A percentile compares a stretch with the other conserved stretches of the same genome.
Evolutionary conservation across 2,888 invertebrate species (phyloP).

Genomic region (Lissonota sp.): DNA sequence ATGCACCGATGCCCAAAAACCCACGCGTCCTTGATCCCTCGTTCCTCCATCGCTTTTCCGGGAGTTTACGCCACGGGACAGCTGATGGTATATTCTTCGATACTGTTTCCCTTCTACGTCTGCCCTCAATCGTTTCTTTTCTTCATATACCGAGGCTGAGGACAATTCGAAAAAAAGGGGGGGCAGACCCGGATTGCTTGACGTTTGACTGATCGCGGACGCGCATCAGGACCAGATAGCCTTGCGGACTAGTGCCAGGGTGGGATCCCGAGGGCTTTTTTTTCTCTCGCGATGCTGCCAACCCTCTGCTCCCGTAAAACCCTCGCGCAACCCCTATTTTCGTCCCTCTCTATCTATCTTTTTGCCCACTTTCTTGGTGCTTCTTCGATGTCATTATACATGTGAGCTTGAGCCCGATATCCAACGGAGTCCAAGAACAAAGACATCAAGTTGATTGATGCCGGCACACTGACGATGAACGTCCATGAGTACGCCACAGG

Average conservation of each 20-base stretch:
- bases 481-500: conserved; percentile 50
- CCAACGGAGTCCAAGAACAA: conserved; percentile 78
- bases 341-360: conserved; percentile 23
- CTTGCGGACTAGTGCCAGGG: conserved; percentile 59
- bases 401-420: conserved; percentile 50
- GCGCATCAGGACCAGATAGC: conserved; percentile 67
- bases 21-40: conserved; percentile 47
- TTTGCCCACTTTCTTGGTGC: conserved; percentile 36
- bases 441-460: conserved; percentile 83
- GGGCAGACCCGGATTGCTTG: conserved; percentile 78
- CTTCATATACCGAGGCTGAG: no score
- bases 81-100: conserved; percentile 52
- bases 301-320: conserved; percentile 48
- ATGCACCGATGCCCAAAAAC: conserved; percentile 40
- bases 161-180: conserved; percentile 70
- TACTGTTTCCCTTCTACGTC: conserved; percentile 2
- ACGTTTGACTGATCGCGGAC: conserved; percentile 81
- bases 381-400: conserved; percentile 36
- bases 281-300: conserved; percentile 45
- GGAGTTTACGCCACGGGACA: conserved; percentile 59
- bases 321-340: conserved; percentile 47
- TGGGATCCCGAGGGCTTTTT: conserved; percentile 65
- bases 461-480: conserved; percentile 64
- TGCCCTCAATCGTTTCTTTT: no score
- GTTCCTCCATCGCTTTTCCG: conserved; percentile 58